Evolutionary conservation across 2,797 vertebrate genomes (phyloP).

Genomic region (Spheniscus humboldti): DNA sequence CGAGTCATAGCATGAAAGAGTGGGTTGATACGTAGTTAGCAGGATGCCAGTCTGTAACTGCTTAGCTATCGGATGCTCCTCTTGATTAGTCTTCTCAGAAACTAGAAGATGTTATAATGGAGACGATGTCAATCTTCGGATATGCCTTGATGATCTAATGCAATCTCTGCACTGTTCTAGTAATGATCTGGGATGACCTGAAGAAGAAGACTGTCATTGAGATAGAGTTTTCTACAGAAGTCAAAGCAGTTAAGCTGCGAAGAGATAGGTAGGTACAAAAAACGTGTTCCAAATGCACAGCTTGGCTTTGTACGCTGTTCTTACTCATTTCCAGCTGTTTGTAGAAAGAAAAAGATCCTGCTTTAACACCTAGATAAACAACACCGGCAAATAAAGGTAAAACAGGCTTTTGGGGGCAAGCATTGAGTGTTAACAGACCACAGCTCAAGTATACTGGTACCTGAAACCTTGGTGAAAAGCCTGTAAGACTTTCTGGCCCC

Average conservation of each 20-base stretch:
- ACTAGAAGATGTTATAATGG: neutral
- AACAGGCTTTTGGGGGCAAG: neutral
- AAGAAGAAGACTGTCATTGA: constrained; percentile 99
- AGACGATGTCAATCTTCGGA: neutral
- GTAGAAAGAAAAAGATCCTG: neutral
- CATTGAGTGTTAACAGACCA: neutral
- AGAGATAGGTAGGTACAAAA: constrained; percentile 84
- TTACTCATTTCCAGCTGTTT: neutral
- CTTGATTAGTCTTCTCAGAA: neutral
- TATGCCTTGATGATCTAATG: neutral
- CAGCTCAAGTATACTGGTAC: neutral
- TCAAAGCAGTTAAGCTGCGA: constrained; percentile 95
- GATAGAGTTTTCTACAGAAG: constrained; percentile 98
- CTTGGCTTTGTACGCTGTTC: neutral
- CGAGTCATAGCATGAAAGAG: accelerated
- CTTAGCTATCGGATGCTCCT: neutral
- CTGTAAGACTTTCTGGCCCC: neutral
- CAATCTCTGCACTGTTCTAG: constrained; percentile 65
- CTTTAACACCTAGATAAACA: neutral
- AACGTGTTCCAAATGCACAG: accelerated
- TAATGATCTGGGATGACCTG: constrained; percentile 99
- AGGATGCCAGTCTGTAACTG: neutral
- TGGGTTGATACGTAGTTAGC: accelerated
- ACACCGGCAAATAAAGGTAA: neutral
- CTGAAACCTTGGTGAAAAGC: neutral